phyloP scores from a whole-genome alignment of 1,140 invertebrate species.

The Limonius californicus region DNA sequence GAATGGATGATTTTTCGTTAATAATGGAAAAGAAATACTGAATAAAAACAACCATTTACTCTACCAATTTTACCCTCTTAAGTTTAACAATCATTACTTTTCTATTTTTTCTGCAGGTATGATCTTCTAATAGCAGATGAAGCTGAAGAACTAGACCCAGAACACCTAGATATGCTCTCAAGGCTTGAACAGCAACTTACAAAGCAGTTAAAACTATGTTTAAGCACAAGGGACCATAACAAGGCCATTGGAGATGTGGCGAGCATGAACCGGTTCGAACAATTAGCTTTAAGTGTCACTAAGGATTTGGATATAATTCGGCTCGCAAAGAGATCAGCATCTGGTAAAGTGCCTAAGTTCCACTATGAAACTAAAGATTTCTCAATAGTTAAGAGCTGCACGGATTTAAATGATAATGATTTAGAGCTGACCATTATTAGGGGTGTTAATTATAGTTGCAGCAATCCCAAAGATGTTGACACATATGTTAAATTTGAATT shows the following conservation, averaged over 20 bases:
- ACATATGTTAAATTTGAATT: slow-evolving; percentile 94
- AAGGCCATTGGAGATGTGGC: slow-evolving; percentile 91
- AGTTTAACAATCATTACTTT: not conserved
- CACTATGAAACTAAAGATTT: slow-evolving; percentile 91
- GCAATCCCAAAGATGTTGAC: slow-evolving; percentile 84
- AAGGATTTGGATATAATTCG: slow-evolving; percentile 87
- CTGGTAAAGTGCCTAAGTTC: slow-evolving; percentile 76
- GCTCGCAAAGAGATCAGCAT: slow-evolving; percentile 56
- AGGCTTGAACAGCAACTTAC: slow-evolving; percentile 78
- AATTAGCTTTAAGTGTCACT: slow-evolving; percentile 75
- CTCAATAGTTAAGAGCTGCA: slow-evolving; percentile 88
- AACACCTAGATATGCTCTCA: slow-evolving; percentile 50
- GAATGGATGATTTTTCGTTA: too few relatives aligned
- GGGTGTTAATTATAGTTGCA: slow-evolving; percentile 83
- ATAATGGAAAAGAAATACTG: too few relatives aligned
- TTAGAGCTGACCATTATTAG: slow-evolving; percentile 82
- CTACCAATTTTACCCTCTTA: too few relatives aligned
- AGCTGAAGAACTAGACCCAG: slow-evolving; percentile 57
- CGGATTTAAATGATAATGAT: slow-evolving; percentile 88
- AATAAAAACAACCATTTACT: too few relatives aligned
- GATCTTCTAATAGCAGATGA: slow-evolving; percentile 66
- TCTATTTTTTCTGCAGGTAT: slow-evolving; percentile 51
- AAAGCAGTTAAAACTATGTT: slow-evolving; percentile 79
- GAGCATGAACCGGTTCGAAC: slow-evolving; percentile 85
- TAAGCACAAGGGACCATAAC: slow-evolving; percentile 83